Conservation (phyloP, 2,888 invertebrate species). For the Omphaloscelis lunosa region DNA sequence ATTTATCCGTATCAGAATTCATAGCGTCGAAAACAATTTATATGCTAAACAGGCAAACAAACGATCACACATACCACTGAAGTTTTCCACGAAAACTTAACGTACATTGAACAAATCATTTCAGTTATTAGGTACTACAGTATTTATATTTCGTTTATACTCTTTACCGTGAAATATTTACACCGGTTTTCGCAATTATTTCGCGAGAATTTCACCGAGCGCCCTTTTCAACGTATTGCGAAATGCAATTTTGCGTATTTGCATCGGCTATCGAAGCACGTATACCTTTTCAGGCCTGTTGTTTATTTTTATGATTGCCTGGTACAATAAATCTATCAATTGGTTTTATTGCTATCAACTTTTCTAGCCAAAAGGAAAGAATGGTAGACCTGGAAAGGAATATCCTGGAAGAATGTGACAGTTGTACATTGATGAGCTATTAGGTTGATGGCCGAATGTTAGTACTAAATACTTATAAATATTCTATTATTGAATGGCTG, state of each 20-base stretch:
- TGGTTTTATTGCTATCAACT: neutral
- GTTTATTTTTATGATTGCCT: conserved; percentile 27
- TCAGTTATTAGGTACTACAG: conserved; percentile 24
- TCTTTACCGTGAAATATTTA: conserved; percentile 15
- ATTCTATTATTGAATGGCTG: neutral
- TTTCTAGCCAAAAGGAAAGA: neutral
- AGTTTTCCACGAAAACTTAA: conserved; percentile 46
- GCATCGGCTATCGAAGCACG: neutral
- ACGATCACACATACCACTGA: conserved; percentile 72
- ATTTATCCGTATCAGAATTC: conserved; percentile 83
- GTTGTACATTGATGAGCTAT: neutral
- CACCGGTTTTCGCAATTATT: conserved; percentile 14
- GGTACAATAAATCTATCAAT: conserved; percentile 10
- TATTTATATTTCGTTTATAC: conserved; percentile 25
- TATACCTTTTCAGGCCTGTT: neutral
- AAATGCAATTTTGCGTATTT: conserved; percentile 22
- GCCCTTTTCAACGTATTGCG: neutral
- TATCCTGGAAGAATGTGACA: neutral
- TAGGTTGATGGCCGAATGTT: neutral
- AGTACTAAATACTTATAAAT: neutral
- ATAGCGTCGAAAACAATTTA: conserved; percentile 80
- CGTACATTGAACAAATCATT: conserved; percentile 45
- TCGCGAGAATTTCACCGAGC: conserved; percentile 8
- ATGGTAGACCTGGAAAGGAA: neutral
- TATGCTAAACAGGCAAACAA: conserved; percentile 85